Base-by-base conservation (phyloP, 2,888 invertebrate species). In the Ganaspis brasiliensis region DNA sequence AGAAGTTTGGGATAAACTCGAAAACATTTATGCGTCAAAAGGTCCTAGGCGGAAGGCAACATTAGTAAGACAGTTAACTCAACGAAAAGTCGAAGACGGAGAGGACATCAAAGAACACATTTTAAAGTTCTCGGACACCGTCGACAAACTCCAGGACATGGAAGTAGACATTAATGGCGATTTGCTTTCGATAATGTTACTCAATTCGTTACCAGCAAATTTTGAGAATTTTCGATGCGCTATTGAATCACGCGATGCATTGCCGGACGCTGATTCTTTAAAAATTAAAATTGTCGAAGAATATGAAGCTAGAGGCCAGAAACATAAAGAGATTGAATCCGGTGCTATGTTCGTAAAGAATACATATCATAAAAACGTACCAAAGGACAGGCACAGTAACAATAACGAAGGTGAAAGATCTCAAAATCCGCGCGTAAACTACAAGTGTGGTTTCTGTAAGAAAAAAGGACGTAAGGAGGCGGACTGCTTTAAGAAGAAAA, bases 151-250 rank as follows among this genome's bases (percentile, higher is more conserved):
- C n/a, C n/a, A n/a, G n/a, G n/a, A n/a, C n/a, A n/a, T n/a, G n/a
- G n/a, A n/a, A n/a, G n/a, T n/a, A n/a, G n/a, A n/a, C n/a, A n/a
- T n/a, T n/a, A n/a, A n/a, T n/a, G n/a, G n/a, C n/a, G n/a, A n/a
- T n/a, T n/a, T n/a, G n/a, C n/a, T n/a, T n/a, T n/a, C n/a, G n/a
- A n/a, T n/a, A n/a, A n/a, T n/a, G n/a, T n/a, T n/a, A n/a, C n/a
- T n/a, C n/a, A n/a, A n/a, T n/a, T n/a, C n/a, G n/a, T n/a, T 83
- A 5, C 81, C 82, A 14, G 52, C 70, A 16, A 80, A 77, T 9
- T 85, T 71, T n/a, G 83, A 82, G 5, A 80, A 81, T 45, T 85
- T 85, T 55, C 71, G 81, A 31, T 75, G 79, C 35, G 84, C 84
- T 4, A 85, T 86, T 8, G 83, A 85, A 61, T 80, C 82, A 0